A percentile compares a stretch with the other conserved stretches of the same genome.
Evolutionary conservation across 1,140 invertebrate genomes (phyloP).

Genomic region (Apis cerana): DNA sequence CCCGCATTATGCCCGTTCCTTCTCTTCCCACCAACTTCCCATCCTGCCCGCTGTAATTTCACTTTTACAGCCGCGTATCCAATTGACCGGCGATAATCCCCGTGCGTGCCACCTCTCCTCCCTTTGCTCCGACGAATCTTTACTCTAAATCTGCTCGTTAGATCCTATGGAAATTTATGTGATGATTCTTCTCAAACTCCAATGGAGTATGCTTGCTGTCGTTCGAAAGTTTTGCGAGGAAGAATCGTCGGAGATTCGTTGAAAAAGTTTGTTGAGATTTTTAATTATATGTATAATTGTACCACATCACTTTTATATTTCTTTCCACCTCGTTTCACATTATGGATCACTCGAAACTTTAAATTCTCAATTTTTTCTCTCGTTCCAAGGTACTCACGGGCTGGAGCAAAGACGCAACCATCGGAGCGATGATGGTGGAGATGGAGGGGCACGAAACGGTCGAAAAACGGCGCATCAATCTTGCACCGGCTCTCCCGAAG

Average conservation of each 20-base stretch:
- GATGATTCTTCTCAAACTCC: no score
- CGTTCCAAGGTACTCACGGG: neutral
- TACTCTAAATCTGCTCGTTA: no score
- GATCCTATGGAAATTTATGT: no score
- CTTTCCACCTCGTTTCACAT: no score
- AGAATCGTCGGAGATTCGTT: no score
- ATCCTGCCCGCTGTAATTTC: conserved; percentile 56
- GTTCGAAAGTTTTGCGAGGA: no score
- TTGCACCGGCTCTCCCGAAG: conserved; percentile 17
- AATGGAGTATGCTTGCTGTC: no score
- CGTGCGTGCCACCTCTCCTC: conserved; percentile 1
- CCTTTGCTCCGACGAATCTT: neutral
- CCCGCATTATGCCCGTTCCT: conserved; percentile 49
- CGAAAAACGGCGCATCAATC: conserved; percentile 44
- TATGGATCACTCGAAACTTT: no score
- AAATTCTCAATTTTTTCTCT: neutral
- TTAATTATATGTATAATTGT: no score
- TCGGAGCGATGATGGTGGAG: neutral
- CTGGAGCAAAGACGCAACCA: neutral
- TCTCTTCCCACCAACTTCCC: neutral
- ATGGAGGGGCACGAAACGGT: neutral
- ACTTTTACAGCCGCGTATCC: conserved; percentile 56
- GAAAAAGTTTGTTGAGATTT: no score
- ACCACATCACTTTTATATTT: no score
- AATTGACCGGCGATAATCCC: conserved; percentile 46